Evolutionary conservation across 1,140 invertebrate species (phyloP).

Genomic region (Augochlora pura): DNA sequence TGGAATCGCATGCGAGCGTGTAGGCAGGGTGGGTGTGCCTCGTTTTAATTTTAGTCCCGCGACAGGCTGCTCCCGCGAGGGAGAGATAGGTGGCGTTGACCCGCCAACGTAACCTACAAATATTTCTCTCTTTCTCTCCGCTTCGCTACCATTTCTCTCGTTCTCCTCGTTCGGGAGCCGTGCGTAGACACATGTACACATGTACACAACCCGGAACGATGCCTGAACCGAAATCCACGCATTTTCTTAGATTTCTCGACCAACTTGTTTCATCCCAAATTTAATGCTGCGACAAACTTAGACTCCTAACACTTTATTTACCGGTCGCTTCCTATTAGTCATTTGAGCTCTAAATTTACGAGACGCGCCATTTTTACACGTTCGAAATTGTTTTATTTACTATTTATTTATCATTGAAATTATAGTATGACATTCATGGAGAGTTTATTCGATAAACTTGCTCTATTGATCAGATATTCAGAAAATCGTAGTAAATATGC

Average conservation of each 20-base stretch:
- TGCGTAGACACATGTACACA: slow-evolving; percentile 24
- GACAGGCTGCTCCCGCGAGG: slow-evolving; percentile 60
- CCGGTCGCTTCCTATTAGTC: not conserved
- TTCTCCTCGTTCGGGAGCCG: slow-evolving; percentile 3
- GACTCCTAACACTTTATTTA: slow-evolving; percentile 5
- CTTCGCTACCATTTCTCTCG: slow-evolving; percentile 37
- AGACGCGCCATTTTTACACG: no score
- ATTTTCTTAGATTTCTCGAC: slow-evolving; percentile 47
- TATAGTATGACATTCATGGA: no score
- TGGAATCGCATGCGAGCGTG: slow-evolving; percentile 29
- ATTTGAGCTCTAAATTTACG: no score
- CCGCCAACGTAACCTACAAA: slow-evolving; percentile 72
- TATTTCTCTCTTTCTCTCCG: slow-evolving; percentile 62
- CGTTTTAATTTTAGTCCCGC: slow-evolving; percentile 77
- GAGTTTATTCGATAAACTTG: no score
- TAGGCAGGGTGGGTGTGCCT: slow-evolving; percentile 58
- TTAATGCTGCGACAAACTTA: slow-evolving; percentile 39
- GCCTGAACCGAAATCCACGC: slow-evolving; percentile 71
- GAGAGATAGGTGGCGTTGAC: slow-evolving; percentile 72
- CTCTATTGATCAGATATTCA: no score
- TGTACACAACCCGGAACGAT: slow-evolving; percentile 43
- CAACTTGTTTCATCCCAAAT: slow-evolving; percentile 16
- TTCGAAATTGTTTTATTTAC: no score
- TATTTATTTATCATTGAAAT: no score
- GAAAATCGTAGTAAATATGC: no score